Evolutionary conservation across 2,113 vertebrate species (phyloP).

Genomic region (Hiodon alosoides): DNA sequence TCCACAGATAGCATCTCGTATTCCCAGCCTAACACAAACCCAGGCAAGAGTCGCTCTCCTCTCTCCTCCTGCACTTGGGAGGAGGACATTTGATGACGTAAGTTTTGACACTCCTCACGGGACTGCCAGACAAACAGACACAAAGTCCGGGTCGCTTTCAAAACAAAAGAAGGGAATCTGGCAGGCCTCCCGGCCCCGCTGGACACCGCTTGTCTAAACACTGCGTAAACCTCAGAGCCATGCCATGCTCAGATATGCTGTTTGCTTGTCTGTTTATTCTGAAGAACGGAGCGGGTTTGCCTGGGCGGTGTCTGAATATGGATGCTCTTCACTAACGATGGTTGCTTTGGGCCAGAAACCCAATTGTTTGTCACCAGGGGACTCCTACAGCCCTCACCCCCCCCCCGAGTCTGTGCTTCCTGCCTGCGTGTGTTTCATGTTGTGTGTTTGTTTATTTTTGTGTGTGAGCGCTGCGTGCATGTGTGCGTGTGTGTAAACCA

Average conservation of each 20-base stretch:
- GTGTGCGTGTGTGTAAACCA: neutral
- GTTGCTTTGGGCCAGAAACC: neutral
- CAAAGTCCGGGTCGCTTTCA: neutral
- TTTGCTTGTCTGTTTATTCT: slow-evolving; percentile 9
- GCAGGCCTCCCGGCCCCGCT: neutral
- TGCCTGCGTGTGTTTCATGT: neutral
- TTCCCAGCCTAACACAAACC: neutral
- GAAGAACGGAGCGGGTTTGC: neutral
- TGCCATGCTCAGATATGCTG: slow-evolving; percentile 4
- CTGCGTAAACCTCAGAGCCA: neutral
- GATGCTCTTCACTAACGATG: slow-evolving; percentile 15
- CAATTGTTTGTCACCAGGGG: neutral
- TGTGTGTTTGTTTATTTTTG: neutral
- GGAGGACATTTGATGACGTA: neutral
- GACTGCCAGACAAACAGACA: neutral
- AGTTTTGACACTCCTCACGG: neutral
- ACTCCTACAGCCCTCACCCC: neutral
- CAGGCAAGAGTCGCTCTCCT: neutral
- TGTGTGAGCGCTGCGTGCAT: neutral
- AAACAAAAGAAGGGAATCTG: neutral
- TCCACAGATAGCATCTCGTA: neutral
- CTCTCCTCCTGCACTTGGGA: neutral
- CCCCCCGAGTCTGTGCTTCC: neutral
- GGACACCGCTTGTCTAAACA: neutral
- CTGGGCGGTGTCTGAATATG: neutral